Conservation (phyloP, 2,113 vertebrate genomes). For the Carassius gibelio region DNA sequence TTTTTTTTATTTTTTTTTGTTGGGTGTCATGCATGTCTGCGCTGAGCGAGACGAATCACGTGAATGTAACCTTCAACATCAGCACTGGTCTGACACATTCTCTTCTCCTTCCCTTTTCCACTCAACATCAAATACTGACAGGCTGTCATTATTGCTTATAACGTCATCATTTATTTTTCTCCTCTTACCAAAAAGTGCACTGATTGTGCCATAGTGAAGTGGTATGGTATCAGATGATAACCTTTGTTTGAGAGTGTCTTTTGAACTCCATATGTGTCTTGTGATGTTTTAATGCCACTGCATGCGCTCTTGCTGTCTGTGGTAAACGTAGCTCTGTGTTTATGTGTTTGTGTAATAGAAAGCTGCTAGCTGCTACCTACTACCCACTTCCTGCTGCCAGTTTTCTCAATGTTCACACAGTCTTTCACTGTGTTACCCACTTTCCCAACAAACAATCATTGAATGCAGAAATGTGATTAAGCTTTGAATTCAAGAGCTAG, state of each 20-base stretch:
- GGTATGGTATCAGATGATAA: not conserved
- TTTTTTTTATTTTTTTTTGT: not conserved
- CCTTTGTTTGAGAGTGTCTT: not conserved
- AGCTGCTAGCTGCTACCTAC: not conserved
- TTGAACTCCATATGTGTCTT: not conserved
- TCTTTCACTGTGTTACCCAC: not conserved
- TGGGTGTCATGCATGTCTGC: not conserved
- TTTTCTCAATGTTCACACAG: not conserved
- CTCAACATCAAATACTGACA: slow-evolving; percentile 10
- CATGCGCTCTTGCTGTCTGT: not conserved
- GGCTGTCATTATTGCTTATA: not conserved
- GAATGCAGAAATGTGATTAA: not conserved
- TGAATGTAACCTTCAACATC: not conserved
- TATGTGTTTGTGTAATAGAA: not conserved
- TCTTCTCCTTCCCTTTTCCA: slow-evolving; percentile 2
- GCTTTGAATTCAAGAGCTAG: not conserved
- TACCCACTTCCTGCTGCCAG: not conserved
- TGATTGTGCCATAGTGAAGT: not conserved
- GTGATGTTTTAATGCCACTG: not conserved
- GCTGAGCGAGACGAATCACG: slow-evolving; percentile 7
- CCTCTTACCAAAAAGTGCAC: not conserved
- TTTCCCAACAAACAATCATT: not conserved
- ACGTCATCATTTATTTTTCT: slow-evolving; percentile 1
- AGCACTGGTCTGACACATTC: slow-evolving; percentile 23
- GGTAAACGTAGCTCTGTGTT: slow-evolving; percentile 1